Base-by-base conservation (phyloP, 2,113 vertebrate genomes). In the Sporophila hypoxantha region DNA sequence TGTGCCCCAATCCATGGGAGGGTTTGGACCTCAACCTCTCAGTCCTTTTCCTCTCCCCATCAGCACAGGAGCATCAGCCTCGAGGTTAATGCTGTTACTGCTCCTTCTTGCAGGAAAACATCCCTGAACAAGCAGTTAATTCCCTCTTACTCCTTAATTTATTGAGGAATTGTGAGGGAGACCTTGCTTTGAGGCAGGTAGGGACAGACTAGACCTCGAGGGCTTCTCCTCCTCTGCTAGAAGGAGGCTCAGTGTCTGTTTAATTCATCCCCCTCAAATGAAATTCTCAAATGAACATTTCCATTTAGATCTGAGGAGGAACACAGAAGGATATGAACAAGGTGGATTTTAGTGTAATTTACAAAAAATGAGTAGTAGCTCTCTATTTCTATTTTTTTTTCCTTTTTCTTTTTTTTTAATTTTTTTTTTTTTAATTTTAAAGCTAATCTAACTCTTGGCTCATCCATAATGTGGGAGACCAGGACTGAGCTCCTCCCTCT, bases 1-100 rank as follows among this genome's bases (percentile, higher is more conserved):
- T 5, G 29, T 9, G 18, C 34, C 27, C 65, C 1, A 1, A 2
- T 13, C 36, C 10, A 2, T 4, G 39, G 53, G 26, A 60, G n/a
- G 14, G 2, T 55, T 49, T 36, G 16, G 37, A 52, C 25, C 27
- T 47, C 3, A 2, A 6, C 10, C 19, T 71, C 27, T n/a, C 32
- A 44, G 22, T 32, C 21, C 29, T 18, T 66, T 25, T 66, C 27
- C 56, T 30, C 17, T 53, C 1, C 19, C 16, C 25, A 18, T 17
- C 36, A 39, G 20, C 6, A 49, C 27, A 27, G 57, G 29, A 46
- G 20, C 4, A 5, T 26, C 49, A 19, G 32, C 42, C 34, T 37
- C 14, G 17, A 18, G 12, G 26, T 64, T 42, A 52, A 41, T n/a
- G 42, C 12, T 32, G 5, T 17, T 59, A 12, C 22, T 60, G 32